A percentile compares a stretch with the other conserved stretches of the same genome.
Conservation (phyloP, 2,888 invertebrate species). For the Perdita meconis region DNA sequence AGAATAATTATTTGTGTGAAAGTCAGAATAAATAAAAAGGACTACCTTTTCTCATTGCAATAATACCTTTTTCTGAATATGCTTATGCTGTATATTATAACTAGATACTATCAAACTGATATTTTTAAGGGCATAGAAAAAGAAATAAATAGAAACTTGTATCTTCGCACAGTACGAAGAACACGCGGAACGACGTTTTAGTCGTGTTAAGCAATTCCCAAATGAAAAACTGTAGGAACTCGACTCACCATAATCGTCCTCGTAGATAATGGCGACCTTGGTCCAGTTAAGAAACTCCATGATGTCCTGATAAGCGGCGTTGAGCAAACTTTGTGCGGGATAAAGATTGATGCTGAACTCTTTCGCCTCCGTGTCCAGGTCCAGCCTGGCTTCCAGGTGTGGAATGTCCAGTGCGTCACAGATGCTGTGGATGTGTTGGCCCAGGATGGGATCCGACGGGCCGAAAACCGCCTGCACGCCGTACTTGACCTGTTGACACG, state of each 20-base stretch:
- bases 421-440: conserved; percentile 91
- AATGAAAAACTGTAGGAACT: too few relatives aligned
- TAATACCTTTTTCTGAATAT: too few relatives aligned
- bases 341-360: conserved; percentile 91
- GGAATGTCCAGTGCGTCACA: conserved; percentile 93
- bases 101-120: too few relatives aligned
- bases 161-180: too few relatives aligned
- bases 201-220: too few relatives aligned
- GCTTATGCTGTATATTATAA: too few relatives aligned
- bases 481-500: conserved; percentile 89
- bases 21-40: too few relatives aligned
- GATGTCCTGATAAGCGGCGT: conserved; percentile 90
- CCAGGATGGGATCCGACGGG: conserved; percentile 90
- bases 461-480: conserved; percentile 92
- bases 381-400: conserved; percentile 89
- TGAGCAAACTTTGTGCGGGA: conserved; percentile 90
- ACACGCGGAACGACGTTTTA: too few relatives aligned
- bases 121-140: too few relatives aligned
- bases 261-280: conserved; percentile 91
- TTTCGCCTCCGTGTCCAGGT: conserved; percentile 86
- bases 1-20: too few relatives aligned
- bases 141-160: too few relatives aligned
- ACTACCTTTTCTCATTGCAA: too few relatives aligned
- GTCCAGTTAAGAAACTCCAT: conserved; percentile 93
- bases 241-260: conserved; percentile 89